Conservation (phyloP, 1,140 invertebrate species). For the Pseudomyrmex flavicornis region DNA sequence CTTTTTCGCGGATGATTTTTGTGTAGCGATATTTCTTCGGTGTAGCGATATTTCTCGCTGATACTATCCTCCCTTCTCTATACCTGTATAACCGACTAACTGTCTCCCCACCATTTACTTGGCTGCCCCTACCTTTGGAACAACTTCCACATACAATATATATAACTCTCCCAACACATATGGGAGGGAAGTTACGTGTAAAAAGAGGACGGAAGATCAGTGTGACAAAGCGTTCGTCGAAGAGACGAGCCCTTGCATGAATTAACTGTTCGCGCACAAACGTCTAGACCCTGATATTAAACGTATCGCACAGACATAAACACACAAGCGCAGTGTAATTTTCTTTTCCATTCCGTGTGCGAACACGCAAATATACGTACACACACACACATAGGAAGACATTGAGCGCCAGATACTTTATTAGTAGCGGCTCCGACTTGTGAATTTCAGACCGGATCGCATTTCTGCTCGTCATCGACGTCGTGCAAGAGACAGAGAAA, state of each 20-base stretch:
- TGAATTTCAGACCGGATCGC: constrained; percentile 18
- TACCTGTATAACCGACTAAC: background rate
- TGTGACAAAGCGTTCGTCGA: constrained; percentile 48
- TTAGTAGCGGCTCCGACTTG: background rate
- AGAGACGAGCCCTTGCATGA: constrained; percentile 21
- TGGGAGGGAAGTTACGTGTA: constrained; percentile 57
- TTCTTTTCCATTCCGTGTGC: background rate
- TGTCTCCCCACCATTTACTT: constrained; percentile 12
- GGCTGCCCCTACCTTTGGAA: constrained; percentile 28
- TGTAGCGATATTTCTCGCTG: background rate
- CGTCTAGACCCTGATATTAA: background rate
- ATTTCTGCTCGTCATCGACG: background rate
- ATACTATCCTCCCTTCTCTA: constrained; percentile 14
- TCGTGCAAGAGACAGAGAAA: constrained; percentile 13
- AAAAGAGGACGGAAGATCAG: constrained; percentile 66
- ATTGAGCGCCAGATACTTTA: background rate
- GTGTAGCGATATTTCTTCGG: background rate
- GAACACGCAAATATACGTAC: background rate
- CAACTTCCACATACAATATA: constrained; percentile 28
- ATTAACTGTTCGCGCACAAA: constrained; percentile 1
- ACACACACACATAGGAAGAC: background rate
- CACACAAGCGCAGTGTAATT: background rate
- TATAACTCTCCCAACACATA: constrained; percentile 38
- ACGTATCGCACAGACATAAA: constrained; percentile 8
- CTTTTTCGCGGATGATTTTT: no score